Evolutionary conservation across 2,797 vertebrate species (phyloP), one percentile per base, ranked within the genome.

Genomic region (Oryzias sinensis): DNA sequence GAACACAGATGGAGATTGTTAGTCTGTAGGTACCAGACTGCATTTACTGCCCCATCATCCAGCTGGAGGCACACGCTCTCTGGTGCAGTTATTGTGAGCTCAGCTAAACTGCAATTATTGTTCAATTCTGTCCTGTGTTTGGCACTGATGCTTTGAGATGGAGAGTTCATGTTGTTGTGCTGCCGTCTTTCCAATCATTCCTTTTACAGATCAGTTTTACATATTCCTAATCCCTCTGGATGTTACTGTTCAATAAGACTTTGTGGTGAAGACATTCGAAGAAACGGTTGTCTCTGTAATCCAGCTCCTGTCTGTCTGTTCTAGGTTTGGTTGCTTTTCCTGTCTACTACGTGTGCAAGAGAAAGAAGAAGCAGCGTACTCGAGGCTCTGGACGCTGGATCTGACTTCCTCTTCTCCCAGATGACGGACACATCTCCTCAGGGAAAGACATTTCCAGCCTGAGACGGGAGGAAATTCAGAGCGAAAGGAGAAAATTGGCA

Each of bases 321-420:
- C 11, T 13, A 99, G 97, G 97, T 86, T 86, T 97, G 79, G 92
- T 99, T 72, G 93, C 93, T 62, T 95, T 98, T 83, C 97, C 97
- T 18, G 86, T 98, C 86, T 99, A 97, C 91, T 98, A 96, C 79
- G 91, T 96, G 89, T 98, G 95, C 89, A 98, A 98, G 91, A 96
- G 92, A 88, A 94, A 94, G 87, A 95, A 93, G 92, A 98, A 98
- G 69, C 82, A 98, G 71, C 77, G 70, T 53, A 92, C 94, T 64
- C 93, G 90, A 60, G 89, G 85, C 33, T 83, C 87, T 0, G 87
- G 87, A 43, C 83, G 85, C 2, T 93, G 91, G 92, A 81, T 92
- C 70, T 92, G 84, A 86, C 53, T 49, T 33, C 29, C 51, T 41
- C 29, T 14, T 51, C 52, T 64, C 27, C 33, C 33, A 37, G 33